Percentiles rank a stretch among this genome's conserved stretches.
These are phyloP conservation scores for Mandrillus leucophaeus DNA, from an alignment of 2,113 vertebrate species.

Conservation along the genomic window DNA sequence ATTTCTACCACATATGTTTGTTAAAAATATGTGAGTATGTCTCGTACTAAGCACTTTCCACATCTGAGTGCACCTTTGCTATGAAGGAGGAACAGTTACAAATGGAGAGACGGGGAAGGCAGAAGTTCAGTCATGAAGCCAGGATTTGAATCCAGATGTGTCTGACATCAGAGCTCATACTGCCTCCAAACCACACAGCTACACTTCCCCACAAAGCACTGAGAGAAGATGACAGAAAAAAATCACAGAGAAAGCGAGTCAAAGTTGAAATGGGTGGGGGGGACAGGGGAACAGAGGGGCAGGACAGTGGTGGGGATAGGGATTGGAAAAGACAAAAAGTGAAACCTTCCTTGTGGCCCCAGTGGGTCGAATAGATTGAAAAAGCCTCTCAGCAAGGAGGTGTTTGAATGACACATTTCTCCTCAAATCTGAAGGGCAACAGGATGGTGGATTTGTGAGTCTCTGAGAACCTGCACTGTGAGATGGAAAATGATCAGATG, in stretches of 20 bases:
- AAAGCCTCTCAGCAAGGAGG: neutral
- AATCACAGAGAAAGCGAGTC: neutral
- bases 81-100: rapidly evolving
- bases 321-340: neutral
- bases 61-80: neutral
- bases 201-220: neutral
- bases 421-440: slow-evolving; percentile 1
- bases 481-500: neutral
- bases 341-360: neutral
- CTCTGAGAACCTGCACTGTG: neutral
- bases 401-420: neutral
- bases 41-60: neutral
- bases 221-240: neutral
- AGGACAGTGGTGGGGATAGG: rapidly evolving
- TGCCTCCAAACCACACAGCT: neutral
- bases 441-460: neutral
- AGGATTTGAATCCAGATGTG: neutral
- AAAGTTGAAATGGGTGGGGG: neutral
- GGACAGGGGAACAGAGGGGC: neutral
- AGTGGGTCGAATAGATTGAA: neutral
- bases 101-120: neutral
- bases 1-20: neutral
- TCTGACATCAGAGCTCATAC: neutral
- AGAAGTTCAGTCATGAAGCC: neutral
- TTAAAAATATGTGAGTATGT: neutral